phyloP scores from a whole-genome alignment of 2,888 invertebrate genomes.

The Cryptophagus acutangulus region DNA sequence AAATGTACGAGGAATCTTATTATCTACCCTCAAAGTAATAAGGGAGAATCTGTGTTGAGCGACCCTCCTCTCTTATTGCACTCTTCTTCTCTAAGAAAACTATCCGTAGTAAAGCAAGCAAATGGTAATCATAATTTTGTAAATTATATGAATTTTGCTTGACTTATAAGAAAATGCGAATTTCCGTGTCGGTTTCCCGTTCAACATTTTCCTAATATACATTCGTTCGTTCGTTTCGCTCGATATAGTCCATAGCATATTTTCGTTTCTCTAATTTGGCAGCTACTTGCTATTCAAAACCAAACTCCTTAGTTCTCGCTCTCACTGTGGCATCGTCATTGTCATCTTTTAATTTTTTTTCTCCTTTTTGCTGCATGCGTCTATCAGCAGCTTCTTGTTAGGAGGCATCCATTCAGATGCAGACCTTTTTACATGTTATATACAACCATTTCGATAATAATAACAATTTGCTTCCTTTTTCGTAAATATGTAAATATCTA shows the following conservation, averaged over 20 bases:
- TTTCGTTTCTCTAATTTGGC: slow-evolving; percentile 38
- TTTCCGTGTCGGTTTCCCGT: slow-evolving; percentile 30
- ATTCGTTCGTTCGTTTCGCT: slow-evolving; percentile 36
- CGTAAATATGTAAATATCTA: no score
- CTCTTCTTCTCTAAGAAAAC: no score
- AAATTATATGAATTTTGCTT: no score
- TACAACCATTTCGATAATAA: slow-evolving; percentile 33
- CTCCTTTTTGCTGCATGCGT: slow-evolving; percentile 42
- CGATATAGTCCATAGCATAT: slow-evolving; percentile 35
- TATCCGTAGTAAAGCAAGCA: no score
- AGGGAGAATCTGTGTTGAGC: no score
- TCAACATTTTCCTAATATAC: slow-evolving; percentile 31
- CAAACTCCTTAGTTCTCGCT: slow-evolving; percentile 28
- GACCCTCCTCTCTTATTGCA: no score
- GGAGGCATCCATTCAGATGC: slow-evolving; percentile 36
- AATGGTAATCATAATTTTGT: slow-evolving; percentile 24
- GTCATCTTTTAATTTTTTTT: no score
- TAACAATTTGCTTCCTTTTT: no score
- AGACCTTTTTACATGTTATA: slow-evolving; percentile 39
- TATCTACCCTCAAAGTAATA: no score
- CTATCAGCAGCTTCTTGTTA: slow-evolving; percentile 45
- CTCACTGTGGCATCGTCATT: slow-evolving; percentile 26
- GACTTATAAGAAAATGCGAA: no score
- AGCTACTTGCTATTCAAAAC: slow-evolving; percentile 42
- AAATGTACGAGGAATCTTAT: slow-evolving; percentile 38